phyloP scores from a whole-genome alignment of 2,888 invertebrate species.

The Xestia c-nigrum region DNA sequence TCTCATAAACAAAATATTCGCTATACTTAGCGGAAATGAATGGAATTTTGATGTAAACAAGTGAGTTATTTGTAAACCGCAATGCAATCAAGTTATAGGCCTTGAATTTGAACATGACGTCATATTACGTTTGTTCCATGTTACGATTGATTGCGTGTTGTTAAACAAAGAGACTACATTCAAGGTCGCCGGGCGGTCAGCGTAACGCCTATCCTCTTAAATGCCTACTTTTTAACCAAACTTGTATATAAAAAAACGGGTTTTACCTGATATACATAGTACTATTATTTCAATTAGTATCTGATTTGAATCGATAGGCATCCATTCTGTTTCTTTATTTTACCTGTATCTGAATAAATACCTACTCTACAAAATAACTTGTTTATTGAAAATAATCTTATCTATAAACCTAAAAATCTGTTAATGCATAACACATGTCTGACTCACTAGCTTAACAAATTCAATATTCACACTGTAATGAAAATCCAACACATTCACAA shows the following conservation, averaged over 20 bases:
- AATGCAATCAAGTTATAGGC: constrained; percentile 38
- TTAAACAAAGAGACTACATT: constrained; percentile 73
- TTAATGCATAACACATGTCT: neutral
- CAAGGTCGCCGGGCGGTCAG: constrained; percentile 73
- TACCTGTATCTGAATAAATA: neutral
- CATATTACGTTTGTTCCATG: constrained; percentile 47
- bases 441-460: constrained; percentile 3
- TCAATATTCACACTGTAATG: neutral
- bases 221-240: neutral
- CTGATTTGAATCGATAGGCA: neutral
- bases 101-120: constrained; percentile 65
- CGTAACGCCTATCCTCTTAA: neutral
- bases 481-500: neutral
- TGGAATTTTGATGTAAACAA: constrained; percentile 33
- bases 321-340: neutral
- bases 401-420: constrained; percentile 1
- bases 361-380: neutral
- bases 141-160: constrained; percentile 69
- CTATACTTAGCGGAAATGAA: neutral
- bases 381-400: neutral
- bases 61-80: constrained; percentile 33
- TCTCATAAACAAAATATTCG: neutral
- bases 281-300: neutral
- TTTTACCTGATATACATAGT: no score
- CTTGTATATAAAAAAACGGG: no score